These are phyloP conservation scores for Odocoileus hemionus DNA, from an alignment of 2,113 vertebrate species.

Conservation along the genomic window DNA sequence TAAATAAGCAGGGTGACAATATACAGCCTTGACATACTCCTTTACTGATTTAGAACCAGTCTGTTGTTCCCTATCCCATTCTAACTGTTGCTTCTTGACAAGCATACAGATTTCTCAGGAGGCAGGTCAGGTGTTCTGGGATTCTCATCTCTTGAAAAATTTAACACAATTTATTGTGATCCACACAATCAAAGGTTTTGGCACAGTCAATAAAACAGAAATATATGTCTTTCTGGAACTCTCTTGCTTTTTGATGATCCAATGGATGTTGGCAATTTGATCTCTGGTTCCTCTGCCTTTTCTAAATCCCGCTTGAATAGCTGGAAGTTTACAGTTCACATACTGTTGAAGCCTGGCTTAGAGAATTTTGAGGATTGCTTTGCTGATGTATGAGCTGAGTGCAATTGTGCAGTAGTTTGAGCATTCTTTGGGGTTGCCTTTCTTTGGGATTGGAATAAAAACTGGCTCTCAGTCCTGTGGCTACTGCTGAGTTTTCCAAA, in stretches of 20 bases:
- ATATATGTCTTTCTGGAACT: background rate
- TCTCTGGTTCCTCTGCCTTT: background rate
- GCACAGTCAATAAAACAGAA: background rate
- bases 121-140: background rate
- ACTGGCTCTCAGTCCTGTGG: background rate
- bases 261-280: background rate
- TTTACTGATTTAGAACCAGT: background rate
- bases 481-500: background rate
- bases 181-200: background rate
- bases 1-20: background rate
- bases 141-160: background rate
- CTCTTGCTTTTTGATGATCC: background rate
- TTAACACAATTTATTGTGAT: background rate
- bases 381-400: accelerated
- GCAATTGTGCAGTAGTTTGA: background rate
- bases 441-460: background rate
- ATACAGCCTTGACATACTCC: background rate
- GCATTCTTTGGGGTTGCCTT: background rate
- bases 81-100: background rate
- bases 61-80: background rate
- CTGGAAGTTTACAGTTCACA: accelerated
- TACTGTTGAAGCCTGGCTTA: background rate
- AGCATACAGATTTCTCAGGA: background rate
- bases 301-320: background rate
- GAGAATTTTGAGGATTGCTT: background rate